Conservation (phyloP, 2,797 vertebrate genomes). For the Anomalospiza imberbis region DNA sequence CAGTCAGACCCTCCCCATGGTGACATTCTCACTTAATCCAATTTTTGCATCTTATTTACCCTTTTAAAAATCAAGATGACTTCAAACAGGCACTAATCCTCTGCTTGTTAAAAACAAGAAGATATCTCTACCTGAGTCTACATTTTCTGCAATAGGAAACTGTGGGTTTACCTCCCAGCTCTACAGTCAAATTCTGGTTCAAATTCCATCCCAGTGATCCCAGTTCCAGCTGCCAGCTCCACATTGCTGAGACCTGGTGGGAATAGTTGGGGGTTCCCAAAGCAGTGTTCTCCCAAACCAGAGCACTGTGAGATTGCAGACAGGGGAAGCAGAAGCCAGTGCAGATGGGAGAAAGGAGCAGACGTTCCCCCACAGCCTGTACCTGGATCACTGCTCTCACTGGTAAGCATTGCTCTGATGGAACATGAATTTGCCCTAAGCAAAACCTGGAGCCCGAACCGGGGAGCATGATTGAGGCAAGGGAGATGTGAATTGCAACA, state of each 20-base stretch:
- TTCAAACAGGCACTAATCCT: not conserved
- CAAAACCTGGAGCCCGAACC: not conserved
- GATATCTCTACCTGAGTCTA: not conserved
- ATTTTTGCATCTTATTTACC: not conserved
- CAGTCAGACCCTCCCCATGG: not conserved
- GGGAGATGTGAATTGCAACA: not conserved
- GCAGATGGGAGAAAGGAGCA: not conserved
- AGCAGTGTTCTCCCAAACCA: not conserved
- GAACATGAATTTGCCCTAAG: not conserved
- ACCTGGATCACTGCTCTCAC: not conserved
- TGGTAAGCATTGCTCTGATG: not conserved
- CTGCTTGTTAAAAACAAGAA: not conserved
- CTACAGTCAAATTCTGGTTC: not conserved
- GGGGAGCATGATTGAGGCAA: fast-evolving
- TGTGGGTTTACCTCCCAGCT: not conserved
- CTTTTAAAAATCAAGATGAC: not conserved
- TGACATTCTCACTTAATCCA: not conserved
- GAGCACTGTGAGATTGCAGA: fast-evolving
- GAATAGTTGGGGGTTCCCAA: not conserved
- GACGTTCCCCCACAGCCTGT: fast-evolving
- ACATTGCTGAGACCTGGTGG: fast-evolving
- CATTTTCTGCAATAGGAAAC: not conserved
- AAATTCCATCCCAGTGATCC: not conserved
- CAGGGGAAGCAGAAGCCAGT: not conserved
- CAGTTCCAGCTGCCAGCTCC: not conserved